phyloP scores from a whole-genome alignment of 2,797 vertebrate genomes.

The Galagoides demidoff region DNA sequence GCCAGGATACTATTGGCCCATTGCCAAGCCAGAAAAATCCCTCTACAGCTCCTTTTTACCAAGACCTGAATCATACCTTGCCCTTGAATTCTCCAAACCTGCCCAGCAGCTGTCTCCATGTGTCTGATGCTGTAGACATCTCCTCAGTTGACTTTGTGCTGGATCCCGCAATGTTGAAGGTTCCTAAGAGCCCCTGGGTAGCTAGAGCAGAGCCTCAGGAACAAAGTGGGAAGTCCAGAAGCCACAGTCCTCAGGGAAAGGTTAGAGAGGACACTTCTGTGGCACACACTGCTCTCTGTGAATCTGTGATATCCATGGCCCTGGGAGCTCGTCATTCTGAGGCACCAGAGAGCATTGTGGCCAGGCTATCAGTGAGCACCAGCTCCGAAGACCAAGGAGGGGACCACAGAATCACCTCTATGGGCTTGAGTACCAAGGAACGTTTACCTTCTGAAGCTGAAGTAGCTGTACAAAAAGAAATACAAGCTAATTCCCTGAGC shows the following conservation, averaged over 20 bases:
- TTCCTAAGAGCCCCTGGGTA: background rate
- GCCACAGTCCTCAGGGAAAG: background rate
- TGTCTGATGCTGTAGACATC: background rate
- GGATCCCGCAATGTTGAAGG: conserved; percentile 51
- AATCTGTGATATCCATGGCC: background rate
- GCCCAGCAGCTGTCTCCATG: conserved; percentile 3
- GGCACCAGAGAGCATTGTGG: background rate
- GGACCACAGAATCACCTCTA: background rate
- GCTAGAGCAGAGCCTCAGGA: background rate
- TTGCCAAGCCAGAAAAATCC: conserved; percentile 68
- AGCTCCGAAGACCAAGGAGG: background rate
- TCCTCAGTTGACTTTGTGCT: conserved; percentile 61
- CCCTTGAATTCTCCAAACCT: conserved; percentile 54
- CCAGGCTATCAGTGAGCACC: background rate
- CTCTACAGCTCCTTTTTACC: conserved; percentile 52
- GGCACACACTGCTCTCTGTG: background rate
- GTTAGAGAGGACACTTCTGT: background rate
- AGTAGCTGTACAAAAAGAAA: conserved; percentile 18
- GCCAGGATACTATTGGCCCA: conserved; percentile 50
- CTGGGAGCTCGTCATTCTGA: background rate
- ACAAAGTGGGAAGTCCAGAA: background rate
- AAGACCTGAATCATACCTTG: conserved; percentile 52
- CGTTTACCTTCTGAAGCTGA: background rate
- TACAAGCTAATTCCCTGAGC: background rate
- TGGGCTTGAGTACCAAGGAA: background rate